Evolutionary conservation across 2,797 vertebrate species (phyloP), one percentile per base, ranked within the genome.

Genomic region (Lophius americanus): DNA sequence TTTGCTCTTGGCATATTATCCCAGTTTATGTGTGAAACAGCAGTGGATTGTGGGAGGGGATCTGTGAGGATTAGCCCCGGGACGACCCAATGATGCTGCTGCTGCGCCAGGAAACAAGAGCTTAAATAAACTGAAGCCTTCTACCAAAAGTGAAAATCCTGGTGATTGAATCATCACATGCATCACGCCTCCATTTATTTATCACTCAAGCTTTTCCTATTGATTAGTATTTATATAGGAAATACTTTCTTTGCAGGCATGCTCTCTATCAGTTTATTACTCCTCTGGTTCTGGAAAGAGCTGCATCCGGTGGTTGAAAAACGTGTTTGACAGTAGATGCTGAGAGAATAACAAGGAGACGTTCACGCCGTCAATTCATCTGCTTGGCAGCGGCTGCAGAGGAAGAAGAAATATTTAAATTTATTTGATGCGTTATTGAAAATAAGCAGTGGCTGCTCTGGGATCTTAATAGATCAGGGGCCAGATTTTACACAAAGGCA

Each of bases 21-120:
- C 11, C 2, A 0, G 58, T 64, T 81, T 78, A 87, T 89, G 81
- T 64, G 63, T 82, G 79, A 67, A 84, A 74, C 89, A 92, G 88
- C 72, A 69, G 64, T 74, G 75, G 70, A 81, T 63, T 81, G 74
- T 70, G 66, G 62, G 78, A 51, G 75, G 81, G 80, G 23, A 23
- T 23, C 59, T 76, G 49, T 51, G 81, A 44, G 81, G 83, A 89
- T 90, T 89, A 87, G 64, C 86, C 75, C 42, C 33, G 7, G 65
- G 64, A 68, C 36, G 72, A 86, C 79, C 84, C 65, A 82, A 84
- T 81, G 71, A 73, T 14, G 14, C 52, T n/a, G 53, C 54, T 46
- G 39, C 64, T 35, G 54, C 5, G 2, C 60, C 60, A 47, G 23
- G 51, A 79, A 86, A 75, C 52, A 55, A 73, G 70, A 39, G 35